phyloP scores from a whole-genome alignment of 2,888 invertebrate species.

The Drosophila aldrichi region DNA sequence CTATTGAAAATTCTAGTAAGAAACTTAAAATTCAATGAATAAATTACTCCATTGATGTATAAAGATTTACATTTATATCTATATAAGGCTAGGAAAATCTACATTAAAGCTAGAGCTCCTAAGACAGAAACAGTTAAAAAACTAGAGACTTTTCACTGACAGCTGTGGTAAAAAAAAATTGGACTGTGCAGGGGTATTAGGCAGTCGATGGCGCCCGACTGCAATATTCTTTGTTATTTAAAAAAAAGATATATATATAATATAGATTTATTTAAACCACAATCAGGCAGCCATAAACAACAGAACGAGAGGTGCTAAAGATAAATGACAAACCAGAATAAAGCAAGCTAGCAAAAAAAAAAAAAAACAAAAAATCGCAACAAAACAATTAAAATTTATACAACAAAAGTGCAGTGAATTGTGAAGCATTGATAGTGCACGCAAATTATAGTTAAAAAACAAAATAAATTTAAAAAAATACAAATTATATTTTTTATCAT shows the following conservation, averaged over 20 bases:
- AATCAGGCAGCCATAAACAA: conserved; percentile 13
- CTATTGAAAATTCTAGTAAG: too few relatives aligned
- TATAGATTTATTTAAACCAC: conserved; percentile 4
- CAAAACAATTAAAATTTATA: conserved; percentile 14
- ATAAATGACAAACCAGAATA: conserved; percentile 1
- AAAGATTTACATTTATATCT: too few relatives aligned
- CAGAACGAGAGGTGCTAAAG: conserved; percentile 21
- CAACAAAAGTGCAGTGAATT: conserved; percentile 42
- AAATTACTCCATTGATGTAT: too few relatives aligned
- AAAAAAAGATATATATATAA: not conserved
- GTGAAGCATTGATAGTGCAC: conserved; percentile 50
- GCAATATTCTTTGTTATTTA: not conserved
- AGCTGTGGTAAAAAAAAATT: too few relatives aligned
- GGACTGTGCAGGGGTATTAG: not conserved
- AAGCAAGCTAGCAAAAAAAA: not conserved
- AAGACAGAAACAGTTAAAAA: too few relatives aligned
- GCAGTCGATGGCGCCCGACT: not conserved
- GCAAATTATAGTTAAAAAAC: not conserved
- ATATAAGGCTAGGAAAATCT: too few relatives aligned
- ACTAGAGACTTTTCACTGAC: too few relatives aligned
- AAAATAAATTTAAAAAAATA: not conserved
- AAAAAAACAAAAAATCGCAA: not conserved
- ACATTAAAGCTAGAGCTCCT: too few relatives aligned
- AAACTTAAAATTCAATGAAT: too few relatives aligned
- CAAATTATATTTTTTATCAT: not conserved